Conservation (phyloP, 37 sponge, comb jelly and placozoan genomes). For the Dysidea cf. avara region DNA sequence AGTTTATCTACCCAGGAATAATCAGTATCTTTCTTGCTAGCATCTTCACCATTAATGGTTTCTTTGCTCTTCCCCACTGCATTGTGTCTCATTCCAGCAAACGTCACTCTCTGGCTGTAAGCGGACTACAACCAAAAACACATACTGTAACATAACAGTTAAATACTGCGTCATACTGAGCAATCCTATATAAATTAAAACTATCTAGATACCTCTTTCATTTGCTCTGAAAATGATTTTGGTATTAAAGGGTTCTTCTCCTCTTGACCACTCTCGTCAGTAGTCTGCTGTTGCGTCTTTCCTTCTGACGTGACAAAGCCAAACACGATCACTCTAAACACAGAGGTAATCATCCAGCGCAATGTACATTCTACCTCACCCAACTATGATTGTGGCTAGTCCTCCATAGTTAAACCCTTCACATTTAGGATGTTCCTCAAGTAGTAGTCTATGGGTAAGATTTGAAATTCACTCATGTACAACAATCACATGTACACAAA, state of each 20-base stretch:
- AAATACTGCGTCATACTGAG: no score
- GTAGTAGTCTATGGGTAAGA: constrained; percentile 25
- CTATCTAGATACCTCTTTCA: no score
- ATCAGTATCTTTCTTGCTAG: constrained; percentile 32
- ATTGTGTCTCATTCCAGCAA: not conserved
- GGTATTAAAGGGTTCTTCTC: no score
- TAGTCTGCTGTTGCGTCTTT: not conserved
- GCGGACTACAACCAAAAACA: no score
- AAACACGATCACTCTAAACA: constrained; percentile 39
- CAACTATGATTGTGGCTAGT: constrained; percentile 34
- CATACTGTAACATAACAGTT: no score
- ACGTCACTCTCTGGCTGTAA: not conserved
- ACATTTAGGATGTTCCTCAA: constrained; percentile 33
- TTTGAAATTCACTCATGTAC: not conserved
- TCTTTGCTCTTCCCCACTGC: not conserved
- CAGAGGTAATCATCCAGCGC: not conserved
- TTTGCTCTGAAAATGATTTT: no score
- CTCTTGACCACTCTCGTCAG: not conserved
- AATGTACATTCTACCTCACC: constrained; percentile 11
- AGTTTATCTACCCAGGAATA: constrained; percentile 77
- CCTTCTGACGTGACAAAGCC: constrained; percentile 66
- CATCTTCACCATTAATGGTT: not conserved
- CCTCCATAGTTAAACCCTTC: constrained; percentile 46
- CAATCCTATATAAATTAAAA: no score
- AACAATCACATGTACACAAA: no score